Evolutionary conservation across 2,113 vertebrate genomes (phyloP).

Genomic region (Hippolais icterina): DNA sequence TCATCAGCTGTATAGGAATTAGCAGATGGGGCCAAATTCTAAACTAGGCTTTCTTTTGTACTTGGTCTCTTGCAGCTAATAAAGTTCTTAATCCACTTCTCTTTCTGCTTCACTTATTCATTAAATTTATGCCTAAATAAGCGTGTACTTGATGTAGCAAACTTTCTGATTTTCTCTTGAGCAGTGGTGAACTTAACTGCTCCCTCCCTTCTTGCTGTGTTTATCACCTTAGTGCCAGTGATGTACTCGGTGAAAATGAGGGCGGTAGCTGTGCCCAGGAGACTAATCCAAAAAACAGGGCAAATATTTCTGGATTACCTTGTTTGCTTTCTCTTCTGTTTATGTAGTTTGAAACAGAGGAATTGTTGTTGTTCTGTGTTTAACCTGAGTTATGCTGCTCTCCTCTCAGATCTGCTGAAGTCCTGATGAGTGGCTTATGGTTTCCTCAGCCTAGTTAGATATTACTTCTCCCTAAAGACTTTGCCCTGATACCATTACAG

Average conservation of each 20-base stretch:
- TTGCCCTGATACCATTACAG: background rate
- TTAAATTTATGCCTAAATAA: background rate
- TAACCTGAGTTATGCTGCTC: background rate
- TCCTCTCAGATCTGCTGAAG: background rate
- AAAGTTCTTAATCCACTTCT: no score
- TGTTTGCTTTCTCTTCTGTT: constrained; percentile 9
- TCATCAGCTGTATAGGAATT: background rate
- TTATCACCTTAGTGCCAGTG: background rate
- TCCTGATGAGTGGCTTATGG: background rate
- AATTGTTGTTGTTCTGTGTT: background rate
- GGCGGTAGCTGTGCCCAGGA: background rate
- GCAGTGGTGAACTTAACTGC: background rate
- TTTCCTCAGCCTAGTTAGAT: background rate
- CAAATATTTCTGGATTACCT: constrained; percentile 3
- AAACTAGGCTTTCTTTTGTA: background rate
- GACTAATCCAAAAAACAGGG: background rate
- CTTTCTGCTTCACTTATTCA: background rate
- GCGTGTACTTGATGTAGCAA: background rate
- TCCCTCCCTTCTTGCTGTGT: background rate
- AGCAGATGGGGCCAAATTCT: background rate
- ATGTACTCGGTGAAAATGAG: background rate
- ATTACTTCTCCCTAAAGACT: background rate
- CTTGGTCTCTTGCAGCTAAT: background rate
- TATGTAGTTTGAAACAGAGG: background rate
- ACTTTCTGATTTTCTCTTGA: background rate